phyloP scores from a whole-genome alignment of 2,113 vertebrate species.

The Archocentrus centrarchus region DNA sequence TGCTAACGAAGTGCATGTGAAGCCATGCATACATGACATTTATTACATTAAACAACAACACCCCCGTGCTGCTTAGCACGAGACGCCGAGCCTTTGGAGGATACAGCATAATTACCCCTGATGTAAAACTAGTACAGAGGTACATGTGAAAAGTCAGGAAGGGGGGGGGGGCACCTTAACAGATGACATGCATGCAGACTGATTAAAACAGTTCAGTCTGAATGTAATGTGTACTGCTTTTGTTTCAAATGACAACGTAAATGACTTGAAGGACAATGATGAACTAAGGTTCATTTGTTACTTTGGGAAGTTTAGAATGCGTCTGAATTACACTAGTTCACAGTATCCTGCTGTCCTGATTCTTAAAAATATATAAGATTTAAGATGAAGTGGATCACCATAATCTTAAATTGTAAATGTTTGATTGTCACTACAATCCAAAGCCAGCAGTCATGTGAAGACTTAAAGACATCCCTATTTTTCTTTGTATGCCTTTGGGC shows the following conservation, averaged over 20 bases:
- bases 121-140: constrained; percentile 43
- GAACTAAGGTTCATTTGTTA: neutral
- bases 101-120: constrained; percentile 72
- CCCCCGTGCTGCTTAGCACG: constrained; percentile 67
- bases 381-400: constrained; percentile 8
- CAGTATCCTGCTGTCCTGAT: neutral
- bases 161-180: neutral
- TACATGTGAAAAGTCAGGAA: neutral
- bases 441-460: constrained; percentile 30
- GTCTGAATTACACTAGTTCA: neutral
- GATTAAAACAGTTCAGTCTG: neutral
- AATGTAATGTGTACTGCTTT: neutral
- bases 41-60: constrained; percentile 84
- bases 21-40: constrained; percentile 83
- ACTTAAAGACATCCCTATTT: constrained; percentile 50
- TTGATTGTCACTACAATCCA: constrained; percentile 55
- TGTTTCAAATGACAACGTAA: neutral
- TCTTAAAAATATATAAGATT: neutral
- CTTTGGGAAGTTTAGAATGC: neutral
- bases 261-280: neutral
- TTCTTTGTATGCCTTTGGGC: constrained; percentile 63
- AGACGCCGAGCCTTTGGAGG: constrained; percentile 68
- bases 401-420: constrained; percentile 19
- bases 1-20: constrained; percentile 80
- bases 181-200: neutral